Evolutionary conservation across 2,888 invertebrate genomes (phyloP).

Genomic region (Callimorpha dominula): DNA sequence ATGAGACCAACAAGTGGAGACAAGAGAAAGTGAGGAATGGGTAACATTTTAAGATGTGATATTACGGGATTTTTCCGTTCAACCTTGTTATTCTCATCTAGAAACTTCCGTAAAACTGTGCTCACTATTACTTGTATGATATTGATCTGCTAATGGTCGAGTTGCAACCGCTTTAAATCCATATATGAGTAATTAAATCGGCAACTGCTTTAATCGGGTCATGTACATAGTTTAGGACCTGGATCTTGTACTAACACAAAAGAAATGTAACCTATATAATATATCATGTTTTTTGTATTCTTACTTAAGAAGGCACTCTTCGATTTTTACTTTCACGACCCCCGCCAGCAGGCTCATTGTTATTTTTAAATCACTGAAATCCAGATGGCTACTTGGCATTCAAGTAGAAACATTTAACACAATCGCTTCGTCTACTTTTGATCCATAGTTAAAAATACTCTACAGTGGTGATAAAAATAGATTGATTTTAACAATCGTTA

Average conservation of each 20-base stretch:
- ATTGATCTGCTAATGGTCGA: no score
- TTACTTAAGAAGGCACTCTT: background rate
- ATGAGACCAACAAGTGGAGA: background rate
- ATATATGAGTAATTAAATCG: no score
- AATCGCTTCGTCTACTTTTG: background rate
- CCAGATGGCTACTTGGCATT: background rate
- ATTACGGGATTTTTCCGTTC: no score
- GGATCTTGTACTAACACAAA: background rate
- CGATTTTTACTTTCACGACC: background rate
- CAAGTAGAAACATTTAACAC: background rate
- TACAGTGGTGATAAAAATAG: constrained; percentile 29
- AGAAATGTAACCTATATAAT: no score
- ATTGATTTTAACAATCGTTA: constrained; percentile 44
- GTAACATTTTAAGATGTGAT: no score
- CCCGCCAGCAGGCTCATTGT: background rate
- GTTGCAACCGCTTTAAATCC: no score
- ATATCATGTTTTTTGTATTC: background rate
- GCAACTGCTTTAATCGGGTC: no score
- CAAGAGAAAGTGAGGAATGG: background rate
- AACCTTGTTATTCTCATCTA: no score
- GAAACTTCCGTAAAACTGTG: no score
- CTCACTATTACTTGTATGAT: no score
- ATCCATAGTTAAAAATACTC: background rate
- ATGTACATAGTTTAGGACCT: no score
- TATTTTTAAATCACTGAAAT: background rate